These are phyloP conservation scores for Limenitis arthemis DNA, from an alignment of 2,888 invertebrate species.

Conservation along the genomic window DNA sequence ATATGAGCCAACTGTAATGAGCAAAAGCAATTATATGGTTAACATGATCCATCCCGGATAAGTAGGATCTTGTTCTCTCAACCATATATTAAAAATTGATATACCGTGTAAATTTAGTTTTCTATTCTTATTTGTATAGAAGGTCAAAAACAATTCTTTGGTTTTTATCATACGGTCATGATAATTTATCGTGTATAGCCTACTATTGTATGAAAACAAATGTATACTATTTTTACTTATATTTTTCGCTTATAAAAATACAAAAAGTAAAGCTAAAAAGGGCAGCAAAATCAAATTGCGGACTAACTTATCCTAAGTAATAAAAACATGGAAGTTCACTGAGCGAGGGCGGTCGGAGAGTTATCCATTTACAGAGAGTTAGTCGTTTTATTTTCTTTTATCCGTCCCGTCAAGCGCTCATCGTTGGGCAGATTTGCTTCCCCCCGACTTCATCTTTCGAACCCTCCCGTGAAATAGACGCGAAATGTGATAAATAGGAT, in stretches of 20 bases:
- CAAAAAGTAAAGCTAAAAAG: constrained; percentile 14
- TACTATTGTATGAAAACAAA: constrained; percentile 29
- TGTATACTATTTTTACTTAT: no score
- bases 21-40: constrained; percentile 57
- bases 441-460: constrained; percentile 54
- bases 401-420: constrained; percentile 52
- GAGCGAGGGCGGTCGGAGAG: constrained; percentile 53
- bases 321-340: constrained; percentile 44
- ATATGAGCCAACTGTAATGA: constrained; percentile 26
- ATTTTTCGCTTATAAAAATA: background rate
- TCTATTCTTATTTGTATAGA: constrained; percentile 62
- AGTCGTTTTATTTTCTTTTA: constrained; percentile 66
- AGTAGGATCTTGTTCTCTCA: constrained; percentile 54
- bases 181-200: constrained; percentile 57
- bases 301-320: constrained; percentile 30
- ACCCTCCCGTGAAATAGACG: constrained; percentile 69
- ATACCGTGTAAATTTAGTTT: constrained; percentile 59
- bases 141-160: constrained; percentile 60
- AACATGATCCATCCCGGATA: constrained; percentile 56
- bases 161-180: constrained; percentile 53
- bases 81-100: constrained; percentile 65
- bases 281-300: constrained; percentile 26
- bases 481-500: constrained; percentile 71
- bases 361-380: constrained; percentile 64
- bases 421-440: constrained; percentile 51